Evolutionary conservation across 1,140 invertebrate genomes (phyloP), one percentile per base, ranked within the genome.

Genomic region (Pseudomyrmex flavicornis): DNA sequence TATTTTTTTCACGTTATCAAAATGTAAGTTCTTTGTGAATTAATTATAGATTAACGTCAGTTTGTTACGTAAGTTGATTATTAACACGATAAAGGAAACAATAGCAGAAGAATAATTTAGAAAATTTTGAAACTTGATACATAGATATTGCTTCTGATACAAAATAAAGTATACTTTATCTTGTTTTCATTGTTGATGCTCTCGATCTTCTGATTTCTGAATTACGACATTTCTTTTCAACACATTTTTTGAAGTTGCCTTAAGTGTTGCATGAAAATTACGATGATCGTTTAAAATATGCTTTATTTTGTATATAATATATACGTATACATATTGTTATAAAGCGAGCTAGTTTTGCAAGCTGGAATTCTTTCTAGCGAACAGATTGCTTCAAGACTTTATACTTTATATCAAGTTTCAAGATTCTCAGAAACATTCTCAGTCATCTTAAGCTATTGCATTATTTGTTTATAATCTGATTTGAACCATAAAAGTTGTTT

Each of bases 391-490:
- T 70, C 20, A 66, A 52, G 54, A 8, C 17, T 77, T 66, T 56
- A 54, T 66, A 35, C 35, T 77, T 77, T 35, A 44, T 10, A 10
- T 2, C 13, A 13, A 44, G 68, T 88, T 65, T 56, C 58, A 82
- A 46, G n/a, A 35, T 75, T 84, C 22, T 58, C 17, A 7, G 5
- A 35, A 35, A 35, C 5, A 35, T 35, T 35, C 35, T 35, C 35
- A 35, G 35, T 35, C 35, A 35, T 35, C 5, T 35, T 5, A 84
- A 80, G 73, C 84, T 80, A 79, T 75, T 84, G 20, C 68, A 50
- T 74, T 84, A 20, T 52, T 74, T 22, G 63, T 73, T 84, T 84
- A 48, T 80, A 80, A 26, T 82, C 70, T 66, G 35, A 62, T 76
- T 54, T 62, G 26, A 63, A 54, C 17, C 35, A 20, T 35, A 35